Percentiles rank a stretch among this genome's conserved stretches.
These are phyloP conservation scores for Sapajus apella DNA, from an alignment of 2,113 vertebrate species.

Conservation along the genomic window DNA sequence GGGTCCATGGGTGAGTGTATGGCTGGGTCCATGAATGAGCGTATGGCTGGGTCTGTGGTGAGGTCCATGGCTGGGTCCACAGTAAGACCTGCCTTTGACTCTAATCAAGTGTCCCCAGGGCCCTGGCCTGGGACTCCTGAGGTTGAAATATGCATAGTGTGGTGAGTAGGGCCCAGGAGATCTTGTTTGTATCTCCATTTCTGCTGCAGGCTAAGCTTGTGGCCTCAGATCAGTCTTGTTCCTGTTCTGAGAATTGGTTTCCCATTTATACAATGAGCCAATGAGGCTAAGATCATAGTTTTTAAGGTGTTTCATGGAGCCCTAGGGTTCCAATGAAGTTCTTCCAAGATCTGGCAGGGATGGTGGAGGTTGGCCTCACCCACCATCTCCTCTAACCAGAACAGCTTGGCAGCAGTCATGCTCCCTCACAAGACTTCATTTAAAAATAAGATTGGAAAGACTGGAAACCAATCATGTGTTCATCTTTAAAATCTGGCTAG, in stretches of 20 bases:
- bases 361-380: background rate
- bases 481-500: background rate
- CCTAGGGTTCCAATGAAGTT: background rate
- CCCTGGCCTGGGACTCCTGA: background rate
- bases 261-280: background rate
- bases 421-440: background rate
- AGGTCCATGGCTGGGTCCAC: background rate
- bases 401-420: background rate
- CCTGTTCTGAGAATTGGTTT: background rate
- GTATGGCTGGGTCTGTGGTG: accelerated
- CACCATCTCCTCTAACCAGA: background rate
- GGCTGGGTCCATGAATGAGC: background rate
- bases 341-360: background rate
- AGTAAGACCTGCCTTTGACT: background rate
- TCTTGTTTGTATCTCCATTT: background rate
- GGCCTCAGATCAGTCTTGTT: background rate
- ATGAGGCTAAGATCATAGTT: background rate
- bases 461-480: background rate
- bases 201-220: background rate
- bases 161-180: background rate
- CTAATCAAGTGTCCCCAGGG: background rate
- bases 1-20: background rate
- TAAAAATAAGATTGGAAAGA: background rate
- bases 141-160: too few species aligned
- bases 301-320: background rate